Conservation (phyloP, 2,113 vertebrate species). For the Lasiurus cinereus region DNA sequence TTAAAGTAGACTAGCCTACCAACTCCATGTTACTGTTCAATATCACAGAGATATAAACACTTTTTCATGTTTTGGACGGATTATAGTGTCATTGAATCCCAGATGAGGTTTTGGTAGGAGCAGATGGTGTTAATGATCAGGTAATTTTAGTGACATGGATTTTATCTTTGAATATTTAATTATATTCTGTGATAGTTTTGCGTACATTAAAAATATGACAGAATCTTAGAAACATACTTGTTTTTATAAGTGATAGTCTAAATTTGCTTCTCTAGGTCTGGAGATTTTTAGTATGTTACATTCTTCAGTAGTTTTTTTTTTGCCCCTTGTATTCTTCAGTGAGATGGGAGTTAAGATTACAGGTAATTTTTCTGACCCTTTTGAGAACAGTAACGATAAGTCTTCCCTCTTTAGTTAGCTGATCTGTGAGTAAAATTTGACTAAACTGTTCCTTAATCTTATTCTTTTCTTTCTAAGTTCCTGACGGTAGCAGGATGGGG, state of each 20-base stretch:
- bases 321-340: neutral
- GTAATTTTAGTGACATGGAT: conserved; percentile 10
- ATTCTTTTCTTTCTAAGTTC: neutral
- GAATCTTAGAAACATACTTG: neutral
- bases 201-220: conserved; percentile 48
- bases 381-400: conserved; percentile 11
- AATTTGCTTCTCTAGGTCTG: neutral
- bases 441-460: neutral
- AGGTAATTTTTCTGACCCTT: conserved; percentile 55
- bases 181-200: conserved; percentile 30
- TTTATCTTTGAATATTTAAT: conserved; percentile 55
- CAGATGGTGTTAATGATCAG: neutral
- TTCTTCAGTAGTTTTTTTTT: conserved; percentile 54
- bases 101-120: neutral
- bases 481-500: neutral
- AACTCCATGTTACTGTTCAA: conserved; percentile 27
- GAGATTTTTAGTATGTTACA: neutral
- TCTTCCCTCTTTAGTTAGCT: conserved; percentile 14
- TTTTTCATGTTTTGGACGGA: conserved; percentile 11
- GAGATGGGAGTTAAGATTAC: conserved; percentile 24
- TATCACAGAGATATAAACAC: conserved; percentile 35
- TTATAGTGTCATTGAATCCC: conserved; percentile 11
- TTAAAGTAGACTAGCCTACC: conserved; percentile 6
- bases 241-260: conserved; percentile 12
- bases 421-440: conserved; percentile 41